Evolutionary conservation across 2,797 vertebrate genomes (phyloP), one percentile per base, ranked within the genome.

Genomic region (Trachops cirrhosus): DNA sequence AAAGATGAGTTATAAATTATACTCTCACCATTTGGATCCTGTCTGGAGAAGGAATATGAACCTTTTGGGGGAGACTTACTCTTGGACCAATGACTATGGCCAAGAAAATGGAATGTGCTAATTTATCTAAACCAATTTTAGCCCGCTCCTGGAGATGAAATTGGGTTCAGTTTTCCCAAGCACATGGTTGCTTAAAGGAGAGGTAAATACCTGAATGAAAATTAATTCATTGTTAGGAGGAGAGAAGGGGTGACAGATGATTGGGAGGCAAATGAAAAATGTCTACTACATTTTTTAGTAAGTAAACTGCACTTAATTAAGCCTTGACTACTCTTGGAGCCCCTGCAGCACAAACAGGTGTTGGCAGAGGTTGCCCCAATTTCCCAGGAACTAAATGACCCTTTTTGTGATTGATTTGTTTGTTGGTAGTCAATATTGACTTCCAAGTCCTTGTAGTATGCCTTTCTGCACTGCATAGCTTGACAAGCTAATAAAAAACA

Each of bases 1-100:
- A 99, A 98, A 98, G 98, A 98, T 73, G 99, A 99, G 98, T 98
- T 99, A 98, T 99, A 99, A 99, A 93, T 95, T 94, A 92, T 91
- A 94, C 75, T 95, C 73, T 96, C 90, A 88, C 95, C 95, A 83
- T 95, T 97, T 84, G 84, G 92, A 89, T 98, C 96, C 96, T 96
- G 88, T 83, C 74, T 97, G 93, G 96, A 95, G 97, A 97, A 96
- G 97, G 95, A 98, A 98, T 97, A 97, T 98, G 98, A 98, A 88
- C 97, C 96, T 89, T 62, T 96, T 44, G n/a, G 78, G 93, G 78
- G 91, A 96, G 86, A 91, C 93, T 95, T 94, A 52, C 29, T 48
- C 39, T 73, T 89, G 41, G 57, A 82, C 46, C 41, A 59, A 12
- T 32, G 22, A 62, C 32, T 82, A 24, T 70, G 74, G 7, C 32